These are phyloP conservation scores for Platorchestia sp. DNA, from an alignment of 1,140 invertebrate genomes.

Conservation along the genomic window DNA sequence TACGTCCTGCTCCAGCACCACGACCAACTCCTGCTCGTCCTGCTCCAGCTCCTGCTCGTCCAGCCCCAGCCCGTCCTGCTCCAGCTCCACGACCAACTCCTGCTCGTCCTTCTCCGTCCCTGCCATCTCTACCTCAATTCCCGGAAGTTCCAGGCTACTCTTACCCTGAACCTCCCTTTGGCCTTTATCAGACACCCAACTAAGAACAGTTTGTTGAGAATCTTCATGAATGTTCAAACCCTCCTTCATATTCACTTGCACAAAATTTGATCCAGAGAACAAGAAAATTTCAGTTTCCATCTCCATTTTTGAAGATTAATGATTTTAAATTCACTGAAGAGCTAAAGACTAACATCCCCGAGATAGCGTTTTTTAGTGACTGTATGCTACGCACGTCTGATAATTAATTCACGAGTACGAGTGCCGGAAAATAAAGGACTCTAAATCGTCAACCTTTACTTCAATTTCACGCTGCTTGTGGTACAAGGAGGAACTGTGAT, in stretches of 20 bases:
- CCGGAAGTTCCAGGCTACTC: constrained; percentile 27
- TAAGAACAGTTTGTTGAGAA: background rate
- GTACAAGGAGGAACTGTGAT: constrained; percentile 50
- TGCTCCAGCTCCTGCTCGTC: background rate
- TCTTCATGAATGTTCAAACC: background rate
- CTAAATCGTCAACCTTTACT: background rate
- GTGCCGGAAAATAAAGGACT: background rate
- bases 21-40: background rate
- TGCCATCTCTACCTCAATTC: background rate
- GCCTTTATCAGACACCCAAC: constrained; percentile 54
- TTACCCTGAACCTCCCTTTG: constrained; percentile 39
- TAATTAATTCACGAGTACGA: background rate
- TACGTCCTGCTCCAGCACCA: background rate
- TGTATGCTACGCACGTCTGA: background rate
- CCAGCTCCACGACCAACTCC: background rate
- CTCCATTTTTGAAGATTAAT: background rate
- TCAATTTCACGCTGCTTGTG: background rate
- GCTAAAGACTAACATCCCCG: background rate
- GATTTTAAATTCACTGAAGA: background rate
- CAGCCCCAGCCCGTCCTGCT: background rate
- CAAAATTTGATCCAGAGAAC: background rate
- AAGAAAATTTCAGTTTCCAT: background rate
- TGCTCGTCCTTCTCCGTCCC: background rate
- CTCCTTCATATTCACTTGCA: background rate
- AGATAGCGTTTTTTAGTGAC: background rate